A percentile compares a stretch with the other conserved stretches of the same genome.
phyloP scores from a whole-genome alignment of 2,888 invertebrate species.

The Pollenia angustigena region DNA sequence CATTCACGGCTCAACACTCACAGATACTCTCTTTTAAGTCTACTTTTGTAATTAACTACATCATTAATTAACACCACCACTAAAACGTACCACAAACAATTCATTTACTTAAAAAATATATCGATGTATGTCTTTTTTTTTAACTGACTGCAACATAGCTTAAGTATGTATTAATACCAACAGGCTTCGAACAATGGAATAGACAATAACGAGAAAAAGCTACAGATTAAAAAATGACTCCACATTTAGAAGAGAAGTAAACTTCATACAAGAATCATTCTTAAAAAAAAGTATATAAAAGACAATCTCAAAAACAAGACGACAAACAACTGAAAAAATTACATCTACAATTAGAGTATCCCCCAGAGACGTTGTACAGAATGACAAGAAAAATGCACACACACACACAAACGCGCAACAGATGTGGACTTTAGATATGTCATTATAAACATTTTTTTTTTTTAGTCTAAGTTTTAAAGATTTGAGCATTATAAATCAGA shows the following conservation, averaged over 20 bases:
- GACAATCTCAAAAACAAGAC: constrained; percentile 14
- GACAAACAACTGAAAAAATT: constrained; percentile 7
- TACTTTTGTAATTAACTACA: background rate
- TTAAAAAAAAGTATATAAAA: background rate
- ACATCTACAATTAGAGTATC: constrained; percentile 53
- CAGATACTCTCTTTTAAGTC: background rate
- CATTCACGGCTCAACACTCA: background rate
- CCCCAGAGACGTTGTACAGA: constrained; percentile 51
- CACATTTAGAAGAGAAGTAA: constrained; percentile 22
- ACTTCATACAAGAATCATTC: constrained; percentile 40
- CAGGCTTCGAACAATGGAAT: constrained; percentile 46
- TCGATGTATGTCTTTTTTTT: constrained; percentile 26
- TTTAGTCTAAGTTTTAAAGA: constrained; percentile 21
- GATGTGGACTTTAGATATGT: constrained; percentile 38
- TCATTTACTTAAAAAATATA: constrained; percentile 32
- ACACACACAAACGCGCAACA: constrained; percentile 13
- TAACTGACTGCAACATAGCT: constrained; percentile 19
- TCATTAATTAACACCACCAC: constrained; percentile 54
- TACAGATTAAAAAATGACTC: constrained; percentile 35
- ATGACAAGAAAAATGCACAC: background rate
- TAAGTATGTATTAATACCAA: constrained; percentile 34
- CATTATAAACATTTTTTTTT: constrained; percentile 24
- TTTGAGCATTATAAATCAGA: constrained; percentile 31
- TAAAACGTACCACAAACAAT: constrained; percentile 54
- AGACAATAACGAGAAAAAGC: constrained; percentile 5